Percentiles rank a stretch among this genome's conserved stretches.
Evolutionary conservation across 2,888 invertebrate genomes (phyloP).

Genomic region (Hydrotaea diabolus): DNA sequence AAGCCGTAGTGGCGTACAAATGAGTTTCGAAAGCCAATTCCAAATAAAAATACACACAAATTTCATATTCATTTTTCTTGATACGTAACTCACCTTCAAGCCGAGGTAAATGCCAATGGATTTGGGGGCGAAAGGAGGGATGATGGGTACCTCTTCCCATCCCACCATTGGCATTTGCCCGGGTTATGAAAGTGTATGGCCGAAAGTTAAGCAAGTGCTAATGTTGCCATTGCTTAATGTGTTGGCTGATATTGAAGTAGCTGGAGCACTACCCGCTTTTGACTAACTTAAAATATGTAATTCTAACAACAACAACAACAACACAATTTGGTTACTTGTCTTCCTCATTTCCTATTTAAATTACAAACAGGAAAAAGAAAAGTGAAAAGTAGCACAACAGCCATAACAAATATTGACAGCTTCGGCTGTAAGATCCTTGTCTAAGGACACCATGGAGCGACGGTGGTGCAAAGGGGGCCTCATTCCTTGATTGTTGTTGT

Average conservation of each 20-base stretch:
- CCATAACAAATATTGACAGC: conserved; percentile 28
- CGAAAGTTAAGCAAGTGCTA: too few species aligned
- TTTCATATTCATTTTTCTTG: background rate
- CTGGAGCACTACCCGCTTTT: background rate
- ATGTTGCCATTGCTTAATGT: background rate
- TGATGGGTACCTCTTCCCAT: too few species aligned
- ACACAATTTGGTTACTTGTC: background rate
- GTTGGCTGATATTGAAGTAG: background rate
- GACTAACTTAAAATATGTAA: too few species aligned
- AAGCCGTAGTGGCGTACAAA: background rate
- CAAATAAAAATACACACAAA: background rate
- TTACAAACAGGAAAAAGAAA: conserved; percentile 12
- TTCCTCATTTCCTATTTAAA: conserved; percentile 24
- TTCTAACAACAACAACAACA: background rate
- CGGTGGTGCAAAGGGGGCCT: background rate
- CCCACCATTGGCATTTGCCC: too few species aligned
- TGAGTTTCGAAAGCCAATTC: background rate
- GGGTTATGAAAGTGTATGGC: too few species aligned
- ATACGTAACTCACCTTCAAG: too few species aligned
- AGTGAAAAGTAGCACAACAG: conserved; percentile 21
- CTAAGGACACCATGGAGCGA: too few species aligned
- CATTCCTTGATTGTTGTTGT: background rate
- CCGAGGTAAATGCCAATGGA: too few species aligned
- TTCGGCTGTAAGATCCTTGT: too few species aligned
- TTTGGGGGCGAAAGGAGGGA: too few species aligned